Conservation (phyloP, 2,888 invertebrate genomes). For the Parochlus steinenii region DNA sequence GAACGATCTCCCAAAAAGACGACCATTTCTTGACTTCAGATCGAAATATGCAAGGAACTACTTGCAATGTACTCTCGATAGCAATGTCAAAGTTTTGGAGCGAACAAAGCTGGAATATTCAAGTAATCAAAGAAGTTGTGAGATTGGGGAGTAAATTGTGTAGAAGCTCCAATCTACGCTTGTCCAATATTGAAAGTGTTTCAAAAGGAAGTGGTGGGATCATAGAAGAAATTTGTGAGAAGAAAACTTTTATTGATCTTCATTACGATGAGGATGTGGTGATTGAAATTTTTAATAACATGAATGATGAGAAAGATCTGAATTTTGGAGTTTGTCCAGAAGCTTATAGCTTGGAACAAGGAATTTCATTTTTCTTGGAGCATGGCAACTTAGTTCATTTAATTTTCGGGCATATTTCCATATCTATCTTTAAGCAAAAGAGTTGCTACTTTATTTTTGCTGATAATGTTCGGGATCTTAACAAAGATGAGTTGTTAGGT, state of each 20-base stretch:
- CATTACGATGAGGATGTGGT: constrained; percentile 24
- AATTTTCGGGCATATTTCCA: constrained; percentile 36
- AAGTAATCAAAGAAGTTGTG: constrained; percentile 29
- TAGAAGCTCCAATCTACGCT: constrained; percentile 21
- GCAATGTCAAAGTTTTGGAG: constrained; percentile 7
- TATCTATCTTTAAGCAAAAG: constrained; percentile 38
- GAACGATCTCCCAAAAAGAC: constrained; percentile 18
- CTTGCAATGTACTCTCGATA: constrained; percentile 7
- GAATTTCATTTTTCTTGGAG: constrained; percentile 27
- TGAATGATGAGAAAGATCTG: constrained; percentile 14
- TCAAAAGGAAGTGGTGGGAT: constrained; percentile 24
- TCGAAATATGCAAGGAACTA: constrained; percentile 6
- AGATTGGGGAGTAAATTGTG: constrained; percentile 30
- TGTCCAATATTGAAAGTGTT: constrained; percentile 18
- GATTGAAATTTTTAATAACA: constrained; percentile 21
- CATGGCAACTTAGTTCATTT: constrained; percentile 31
- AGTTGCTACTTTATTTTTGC: constrained; percentile 38
- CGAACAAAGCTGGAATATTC: constrained; percentile 18
- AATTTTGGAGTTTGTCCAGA: neutral
- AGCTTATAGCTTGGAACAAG: constrained; percentile 15
- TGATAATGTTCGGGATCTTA: constrained; percentile 39
- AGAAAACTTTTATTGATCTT: constrained; percentile 21
- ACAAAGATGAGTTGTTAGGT: constrained; percentile 27
- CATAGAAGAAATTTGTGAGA: constrained; percentile 23
- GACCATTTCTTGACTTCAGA: neutral